These are phyloP conservation scores for Diarsia rubi DNA, from an alignment of 2,888 invertebrate species.

Conservation along the genomic window DNA sequence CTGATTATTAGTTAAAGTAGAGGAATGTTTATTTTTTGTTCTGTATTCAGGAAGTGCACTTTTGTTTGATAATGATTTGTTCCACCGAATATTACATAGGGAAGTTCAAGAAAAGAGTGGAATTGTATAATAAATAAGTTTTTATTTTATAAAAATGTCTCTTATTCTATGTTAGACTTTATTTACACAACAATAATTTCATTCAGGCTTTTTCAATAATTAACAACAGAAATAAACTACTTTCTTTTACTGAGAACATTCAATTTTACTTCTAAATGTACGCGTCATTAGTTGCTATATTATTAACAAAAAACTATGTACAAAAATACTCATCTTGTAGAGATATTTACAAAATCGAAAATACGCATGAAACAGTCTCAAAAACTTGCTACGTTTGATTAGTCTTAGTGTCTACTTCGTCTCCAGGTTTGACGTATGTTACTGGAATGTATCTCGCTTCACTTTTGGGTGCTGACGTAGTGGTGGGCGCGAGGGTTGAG, in stretches of 20 bases:
- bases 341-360: constrained; percentile 58
- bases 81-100: constrained; percentile 62
- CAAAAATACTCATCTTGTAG: constrained; percentile 52
- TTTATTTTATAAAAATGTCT: constrained; percentile 83
- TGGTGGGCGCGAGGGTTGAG: constrained; percentile 66
- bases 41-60: constrained; percentile 55
- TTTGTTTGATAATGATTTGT: constrained; percentile 64
- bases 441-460: constrained; percentile 82
- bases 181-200: constrained; percentile 81
- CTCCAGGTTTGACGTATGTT: constrained; percentile 71
- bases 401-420: constrained; percentile 65
- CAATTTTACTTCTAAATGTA: constrained; percentile 27
- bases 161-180: constrained; percentile 81
- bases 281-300: constrained; percentile 20
- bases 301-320: constrained; percentile 54
- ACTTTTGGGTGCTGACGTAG: constrained; percentile 64
- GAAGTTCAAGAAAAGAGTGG: constrained; percentile 54
- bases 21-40: constrained; percentile 67
- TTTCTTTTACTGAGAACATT: constrained; percentile 36
- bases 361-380: constrained; percentile 47
- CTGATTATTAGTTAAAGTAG: constrained; percentile 49
- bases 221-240: constrained; percentile 63
- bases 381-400: constrained; percentile 58
- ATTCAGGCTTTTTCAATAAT: constrained; percentile 67
- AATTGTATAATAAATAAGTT: constrained; percentile 86